phyloP scores from a whole-genome alignment of 2,888 invertebrate genomes.

The Drosophila ezoana region DNA sequence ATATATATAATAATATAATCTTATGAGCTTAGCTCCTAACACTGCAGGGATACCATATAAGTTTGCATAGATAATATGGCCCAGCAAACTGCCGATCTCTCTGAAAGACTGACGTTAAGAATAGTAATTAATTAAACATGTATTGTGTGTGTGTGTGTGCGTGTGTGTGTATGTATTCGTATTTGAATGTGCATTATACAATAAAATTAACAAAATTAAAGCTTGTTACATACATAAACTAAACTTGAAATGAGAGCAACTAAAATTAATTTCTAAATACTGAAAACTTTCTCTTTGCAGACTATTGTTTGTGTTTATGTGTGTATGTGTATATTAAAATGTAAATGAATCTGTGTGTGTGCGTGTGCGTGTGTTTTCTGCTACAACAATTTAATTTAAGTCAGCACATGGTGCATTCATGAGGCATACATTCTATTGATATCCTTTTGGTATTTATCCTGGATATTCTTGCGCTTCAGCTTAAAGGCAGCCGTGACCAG shows the following conservation, averaged over 20 bases:
- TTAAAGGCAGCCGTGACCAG: conserved; percentile 99
- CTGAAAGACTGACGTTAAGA: not conserved
- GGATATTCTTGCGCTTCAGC: conserved; percentile 97
- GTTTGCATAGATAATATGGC: too few species aligned
- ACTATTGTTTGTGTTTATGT: conserved; percentile 2
- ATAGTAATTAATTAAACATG: not conserved
- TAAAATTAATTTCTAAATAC: conserved; percentile 25
- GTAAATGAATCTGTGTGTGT: not conserved
- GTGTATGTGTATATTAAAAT: not conserved
- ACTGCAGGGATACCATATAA: too few species aligned
- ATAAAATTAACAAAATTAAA: not conserved
- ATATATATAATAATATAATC: too few species aligned
- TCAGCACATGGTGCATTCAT: conserved; percentile 86
- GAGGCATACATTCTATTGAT: conserved; percentile 97
- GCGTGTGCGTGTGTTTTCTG: conserved; percentile 13
- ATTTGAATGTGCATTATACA: not conserved
- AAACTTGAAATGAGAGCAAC: conserved; percentile 7
- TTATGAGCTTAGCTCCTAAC: too few species aligned
- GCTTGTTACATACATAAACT: not conserved
- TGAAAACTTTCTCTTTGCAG: conserved; percentile 25
- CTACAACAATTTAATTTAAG: too few species aligned
- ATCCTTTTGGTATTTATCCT: conserved; percentile 95
- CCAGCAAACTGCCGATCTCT: too few species aligned
- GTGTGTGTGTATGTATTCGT: not conserved
- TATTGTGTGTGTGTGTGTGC: not conserved